These are phyloP conservation scores for Mesorhabditis spiculigera DNA, from an alignment of 2,888 invertebrate genomes.

Conservation along the genomic window DNA sequence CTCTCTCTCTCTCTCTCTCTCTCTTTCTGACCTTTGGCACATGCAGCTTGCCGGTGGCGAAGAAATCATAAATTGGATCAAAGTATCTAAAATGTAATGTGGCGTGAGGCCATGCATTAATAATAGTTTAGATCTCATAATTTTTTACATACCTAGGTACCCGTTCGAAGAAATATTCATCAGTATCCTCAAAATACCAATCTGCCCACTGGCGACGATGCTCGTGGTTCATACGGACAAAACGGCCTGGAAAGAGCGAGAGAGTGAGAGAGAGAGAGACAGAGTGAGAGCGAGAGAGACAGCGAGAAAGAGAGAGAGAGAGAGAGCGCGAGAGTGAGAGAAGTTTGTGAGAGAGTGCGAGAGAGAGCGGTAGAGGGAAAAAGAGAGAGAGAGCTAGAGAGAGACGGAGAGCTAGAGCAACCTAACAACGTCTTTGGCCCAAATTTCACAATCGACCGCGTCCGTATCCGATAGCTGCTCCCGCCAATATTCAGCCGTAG, in stretches of 20 bases:
- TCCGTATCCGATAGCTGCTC: constrained; percentile 50
- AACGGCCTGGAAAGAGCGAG: constrained; percentile 25
- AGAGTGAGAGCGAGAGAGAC: too few relatives aligned
- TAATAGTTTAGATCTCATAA: background rate
- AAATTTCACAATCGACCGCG: constrained; percentile 49
- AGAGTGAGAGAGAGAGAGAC: background rate
- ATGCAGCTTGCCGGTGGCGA: constrained; percentile 55
- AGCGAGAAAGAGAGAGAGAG: too few relatives aligned
- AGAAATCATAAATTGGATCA: constrained; percentile 57
- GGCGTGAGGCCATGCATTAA: background rate
- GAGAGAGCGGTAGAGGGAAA: background rate
- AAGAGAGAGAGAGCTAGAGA: too few relatives aligned
- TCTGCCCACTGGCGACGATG: constrained; percentile 55
- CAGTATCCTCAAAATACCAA: constrained; percentile 52
- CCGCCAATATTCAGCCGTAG: constrained; percentile 56
- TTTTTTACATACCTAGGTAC: constrained; percentile 41
- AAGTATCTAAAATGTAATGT: constrained; percentile 44
- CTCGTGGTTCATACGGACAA: constrained; percentile 55
- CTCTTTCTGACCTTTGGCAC: constrained; percentile 41
- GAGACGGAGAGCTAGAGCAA: background rate
- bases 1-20: too few relatives aligned
- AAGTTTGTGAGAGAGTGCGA: too few relatives aligned
- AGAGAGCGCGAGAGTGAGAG: background rate
- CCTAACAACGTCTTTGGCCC: constrained; percentile 49
- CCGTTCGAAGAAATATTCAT: constrained; percentile 56